Base-by-base conservation (phyloP, 2,113 vertebrate genomes). In the Pomatostomus ruficeps region DNA sequence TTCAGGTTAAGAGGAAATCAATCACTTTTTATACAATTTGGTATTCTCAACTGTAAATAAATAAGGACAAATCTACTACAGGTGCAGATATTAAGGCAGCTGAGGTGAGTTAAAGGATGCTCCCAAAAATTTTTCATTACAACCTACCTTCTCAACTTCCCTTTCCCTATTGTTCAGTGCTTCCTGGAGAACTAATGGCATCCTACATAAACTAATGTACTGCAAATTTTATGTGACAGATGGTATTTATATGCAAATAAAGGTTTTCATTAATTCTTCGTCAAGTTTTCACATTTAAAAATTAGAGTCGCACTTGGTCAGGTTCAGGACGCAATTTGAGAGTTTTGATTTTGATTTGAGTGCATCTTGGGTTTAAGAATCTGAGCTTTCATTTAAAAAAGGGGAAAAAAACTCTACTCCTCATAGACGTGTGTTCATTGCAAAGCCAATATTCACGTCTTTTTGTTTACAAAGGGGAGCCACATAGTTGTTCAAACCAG, bases 201-300 rank as follows among this genome's bases (percentile, higher is more conserved):
- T 79, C 12, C 12, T 43, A 76, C 14, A 22, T 54, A 75, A 93
- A 75, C 18, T 40, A 63, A 33, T 38, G 29, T 33, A 73, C 29
- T 43, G 6, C 58, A 18, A 82, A 51, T 11, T 52, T 78, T 55
- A 46, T 54, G 11, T 67, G 66, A 51, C 38, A 75, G 17, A 43
- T 75, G 25, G 21, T 33, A 80, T 70, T 76, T 52, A 52, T 38
- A 72, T 68, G 22, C 15, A 85, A 92, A 79, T 51, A 62, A 57
- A 85, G 35, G 8, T 33, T 85, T 58, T 59, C 11, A 33, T 72
- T 88, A 61, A 76, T 68, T 72, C 5, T 58, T 82, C 20, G 9
- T 83, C 29, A 83, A 61, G 11, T 76, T 82, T 88, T 46, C 9
- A 6, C 75, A 46, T 62, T 65, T 86, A 75, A 94, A 92, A 82